Evolutionary conservation across 92 coral and sea anemone species (phyloP), one percentile per base, ranked within the genome.

Genomic region (Siderastrea radians): DNA sequence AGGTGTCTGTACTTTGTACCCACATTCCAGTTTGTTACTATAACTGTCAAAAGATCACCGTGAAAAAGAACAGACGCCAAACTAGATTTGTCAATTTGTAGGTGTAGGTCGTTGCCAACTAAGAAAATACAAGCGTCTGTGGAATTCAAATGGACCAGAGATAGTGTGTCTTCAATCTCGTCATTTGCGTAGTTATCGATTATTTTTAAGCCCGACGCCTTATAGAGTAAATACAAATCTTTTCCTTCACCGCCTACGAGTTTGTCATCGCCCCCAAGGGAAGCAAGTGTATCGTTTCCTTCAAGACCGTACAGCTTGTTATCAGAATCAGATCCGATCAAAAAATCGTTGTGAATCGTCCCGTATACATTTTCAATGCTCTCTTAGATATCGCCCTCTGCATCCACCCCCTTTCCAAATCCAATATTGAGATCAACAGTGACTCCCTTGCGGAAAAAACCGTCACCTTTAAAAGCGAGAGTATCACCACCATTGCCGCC

Each of bases 161-260:
- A 89, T n/a, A 92, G 80, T 1, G 87, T 80, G 75, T 92, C 95
- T 60, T 88, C 84, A 13, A 7, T 53, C 11, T 84, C 82, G 54
- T 88, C 95, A 6, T 88, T 58, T 10, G 95, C 95, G 38, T 83
- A 87, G 89, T 91, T 91, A 65, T 91, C 94, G 58, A 91, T 88
- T 7, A 78, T 71, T 64, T 92, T 88, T 44, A 84, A 7, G 1
- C 95, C 95, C 26, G 11, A 80, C 7, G 91, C 83, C 10, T 77
- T 52, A 47, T 89, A 61, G 3, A 92, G 50, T 7, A 89, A 14
- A 43, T 92, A 92, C n/a, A 46, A n/a, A 60, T 92, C 95, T 3
- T 51, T 57, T 3, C 91, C 95, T 55, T 77, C 83, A 8, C 95
- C 95, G 7, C 95, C 95, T 66, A 57, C 82, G n/a, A 92, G 84